These are phyloP conservation scores for Drosophila bifasciata DNA, from an alignment of 1,140 invertebrate species.

Conservation along the genomic window DNA sequence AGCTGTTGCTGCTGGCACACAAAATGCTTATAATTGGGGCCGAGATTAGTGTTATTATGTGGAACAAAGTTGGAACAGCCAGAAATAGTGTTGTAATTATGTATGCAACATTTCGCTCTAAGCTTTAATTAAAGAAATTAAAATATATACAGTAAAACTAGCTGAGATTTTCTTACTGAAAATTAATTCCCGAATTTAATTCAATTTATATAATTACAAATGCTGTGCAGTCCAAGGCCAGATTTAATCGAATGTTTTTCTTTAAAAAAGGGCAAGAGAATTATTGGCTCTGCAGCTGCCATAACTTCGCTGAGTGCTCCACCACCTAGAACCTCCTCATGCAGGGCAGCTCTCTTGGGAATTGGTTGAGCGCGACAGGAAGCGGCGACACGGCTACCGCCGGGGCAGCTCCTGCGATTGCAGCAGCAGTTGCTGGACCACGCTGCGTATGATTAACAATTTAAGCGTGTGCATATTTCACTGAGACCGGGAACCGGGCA, in stretches of 20 bases:
- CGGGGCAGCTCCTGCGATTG: constrained; percentile 2
- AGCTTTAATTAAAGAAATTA: background rate
- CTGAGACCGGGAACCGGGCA: constrained; percentile 12
- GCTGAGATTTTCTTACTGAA: background rate
- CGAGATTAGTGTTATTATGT: constrained; percentile 12
- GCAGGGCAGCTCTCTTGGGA: constrained; percentile 22
- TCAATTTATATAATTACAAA: too few species aligned
- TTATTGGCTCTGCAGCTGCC: background rate
- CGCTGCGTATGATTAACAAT: constrained; percentile 78
- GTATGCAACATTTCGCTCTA: too few species aligned
- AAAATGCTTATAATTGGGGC: constrained; percentile 21
- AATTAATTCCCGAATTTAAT: too few species aligned
- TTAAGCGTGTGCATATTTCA: constrained; percentile 70
- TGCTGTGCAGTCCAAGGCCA: too few species aligned
- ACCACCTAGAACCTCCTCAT: constrained; percentile 8
- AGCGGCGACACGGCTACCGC: constrained; percentile 23
- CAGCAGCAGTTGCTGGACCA: constrained; percentile 29
- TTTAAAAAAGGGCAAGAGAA: background rate
- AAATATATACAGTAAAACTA: background rate
- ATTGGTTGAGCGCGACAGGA: constrained; percentile 43
- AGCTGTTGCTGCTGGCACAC: background rate
- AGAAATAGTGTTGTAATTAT: too few species aligned
- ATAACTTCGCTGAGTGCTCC: constrained; percentile 37
- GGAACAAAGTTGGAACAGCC: background rate
- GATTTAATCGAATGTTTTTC: constrained; percentile 1